phyloP scores from a whole-genome alignment of 2,888 invertebrate genomes.

The Nomada ruficornis region DNA sequence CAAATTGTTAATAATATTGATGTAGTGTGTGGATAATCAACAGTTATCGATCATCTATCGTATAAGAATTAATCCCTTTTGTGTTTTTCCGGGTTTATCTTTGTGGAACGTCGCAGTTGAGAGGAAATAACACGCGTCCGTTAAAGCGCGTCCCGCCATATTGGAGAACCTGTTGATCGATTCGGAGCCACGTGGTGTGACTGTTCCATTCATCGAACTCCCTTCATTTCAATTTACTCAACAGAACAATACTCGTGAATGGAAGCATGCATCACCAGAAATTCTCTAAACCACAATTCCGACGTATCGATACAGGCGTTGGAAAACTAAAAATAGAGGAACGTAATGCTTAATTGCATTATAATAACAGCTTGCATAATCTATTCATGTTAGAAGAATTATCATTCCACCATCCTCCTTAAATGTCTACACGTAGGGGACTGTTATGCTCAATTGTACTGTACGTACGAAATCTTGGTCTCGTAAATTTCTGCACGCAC shows the following conservation, averaged over 20 bases:
- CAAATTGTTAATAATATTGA: background rate
- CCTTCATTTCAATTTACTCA: background rate
- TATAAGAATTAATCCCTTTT: background rate
- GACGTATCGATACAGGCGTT: too few relatives aligned
- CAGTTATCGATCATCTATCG: background rate
- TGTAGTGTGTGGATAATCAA: background rate
- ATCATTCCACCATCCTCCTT: too few relatives aligned
- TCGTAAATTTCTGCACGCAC: too few relatives aligned
- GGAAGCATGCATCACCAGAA: too few relatives aligned
- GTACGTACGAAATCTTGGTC: too few relatives aligned
- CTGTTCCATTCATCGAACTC: background rate
- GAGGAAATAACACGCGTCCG: background rate
- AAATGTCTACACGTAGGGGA: too few relatives aligned
- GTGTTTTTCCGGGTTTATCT: background rate
- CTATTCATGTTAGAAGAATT: too few relatives aligned
- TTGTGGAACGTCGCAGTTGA: background rate
- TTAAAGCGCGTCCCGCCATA: background rate
- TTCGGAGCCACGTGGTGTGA: constrained; percentile 21
- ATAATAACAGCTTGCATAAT: background rate
- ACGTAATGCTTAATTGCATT: too few relatives aligned
- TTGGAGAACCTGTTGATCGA: constrained; percentile 48
- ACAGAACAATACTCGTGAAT: too few relatives aligned
- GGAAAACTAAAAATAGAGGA: too few relatives aligned
- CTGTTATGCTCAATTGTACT: too few relatives aligned
- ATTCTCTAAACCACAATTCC: too few relatives aligned